These are phyloP conservation scores for Drosophila subsilvestris DNA, from an alignment of 2,888 invertebrate species.

Conservation along the genomic window DNA sequence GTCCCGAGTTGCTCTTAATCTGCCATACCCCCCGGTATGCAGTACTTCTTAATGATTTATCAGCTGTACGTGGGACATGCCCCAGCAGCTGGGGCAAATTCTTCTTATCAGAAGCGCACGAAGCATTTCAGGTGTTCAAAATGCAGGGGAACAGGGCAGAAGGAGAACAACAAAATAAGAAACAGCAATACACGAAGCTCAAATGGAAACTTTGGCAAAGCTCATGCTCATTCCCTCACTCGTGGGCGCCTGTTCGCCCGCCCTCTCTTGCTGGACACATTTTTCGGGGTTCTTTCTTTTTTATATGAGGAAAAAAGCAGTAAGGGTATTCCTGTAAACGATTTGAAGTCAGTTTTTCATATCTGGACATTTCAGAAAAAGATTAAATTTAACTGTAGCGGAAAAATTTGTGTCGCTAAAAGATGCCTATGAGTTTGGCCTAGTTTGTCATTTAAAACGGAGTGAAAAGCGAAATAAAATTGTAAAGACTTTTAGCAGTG, in stretches of 20 bases:
- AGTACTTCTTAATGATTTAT: conserved; percentile 53
- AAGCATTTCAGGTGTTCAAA: conserved; percentile 21
- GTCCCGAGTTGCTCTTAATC: conserved; percentile 10
- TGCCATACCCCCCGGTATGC: conserved; percentile 12
- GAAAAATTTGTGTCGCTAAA: too few species aligned
- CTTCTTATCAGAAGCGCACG: conserved; percentile 46
- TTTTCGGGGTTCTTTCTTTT: conserved; percentile 6
- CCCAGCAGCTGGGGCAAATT: conserved; percentile 10
- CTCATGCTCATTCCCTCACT: conserved; percentile 11
- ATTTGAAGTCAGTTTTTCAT: too few species aligned
- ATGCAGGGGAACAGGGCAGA: conserved; percentile 17
- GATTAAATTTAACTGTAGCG: too few species aligned
- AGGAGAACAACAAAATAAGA: conserved; percentile 50
- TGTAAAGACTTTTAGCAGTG: too few species aligned
- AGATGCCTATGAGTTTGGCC: too few species aligned
- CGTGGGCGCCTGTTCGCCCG: neutral
- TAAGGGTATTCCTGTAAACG: neutral
- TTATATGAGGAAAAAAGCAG: conserved; percentile 1
- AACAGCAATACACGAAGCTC: conserved; percentile 9
- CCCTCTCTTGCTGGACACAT: conserved; percentile 5
- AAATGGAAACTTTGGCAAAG: conserved; percentile 11
- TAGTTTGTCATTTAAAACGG: too few species aligned
- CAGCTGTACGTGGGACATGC: conserved; percentile 53
- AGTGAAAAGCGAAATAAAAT: too few species aligned
- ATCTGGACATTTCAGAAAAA: too few species aligned